phyloP scores from a whole-genome alignment of 2,113 vertebrate species.

The Polypterus senegalus region DNA sequence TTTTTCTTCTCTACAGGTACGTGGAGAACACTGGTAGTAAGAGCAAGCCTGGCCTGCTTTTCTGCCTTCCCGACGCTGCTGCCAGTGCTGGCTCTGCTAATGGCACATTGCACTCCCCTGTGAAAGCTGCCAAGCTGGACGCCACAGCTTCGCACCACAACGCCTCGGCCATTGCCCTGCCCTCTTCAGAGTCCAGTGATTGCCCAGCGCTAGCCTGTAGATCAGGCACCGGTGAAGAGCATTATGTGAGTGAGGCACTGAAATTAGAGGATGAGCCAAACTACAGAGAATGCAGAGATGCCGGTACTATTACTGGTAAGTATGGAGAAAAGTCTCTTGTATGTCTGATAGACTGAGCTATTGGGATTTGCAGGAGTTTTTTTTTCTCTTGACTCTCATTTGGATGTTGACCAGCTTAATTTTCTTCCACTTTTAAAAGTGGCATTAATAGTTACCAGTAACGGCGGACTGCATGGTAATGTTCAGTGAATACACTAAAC shows the following conservation, averaged over 20 bases:
- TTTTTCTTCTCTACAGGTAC: no score
- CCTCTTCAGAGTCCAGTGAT: slow-evolving; percentile 32
- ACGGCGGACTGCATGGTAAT: no score
- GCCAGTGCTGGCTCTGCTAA: slow-evolving; percentile 45
- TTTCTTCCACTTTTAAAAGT: no score
- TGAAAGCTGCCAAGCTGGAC: slow-evolving; percentile 97
- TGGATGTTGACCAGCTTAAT: no score
- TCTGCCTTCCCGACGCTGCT: slow-evolving; percentile 29
- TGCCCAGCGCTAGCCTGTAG: slow-evolving; percentile 41
- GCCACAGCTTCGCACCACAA: slow-evolving; percentile 60
- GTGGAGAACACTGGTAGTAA: no score
- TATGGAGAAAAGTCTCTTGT: not conserved
- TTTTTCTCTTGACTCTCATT: no score
- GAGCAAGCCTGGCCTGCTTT: not conserved
- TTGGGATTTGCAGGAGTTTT: no score
- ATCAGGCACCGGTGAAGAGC: slow-evolving; percentile 57
- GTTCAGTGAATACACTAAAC: no score
- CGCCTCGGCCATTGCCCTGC: slow-evolving; percentile 53
- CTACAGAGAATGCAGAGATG: slow-evolving; percentile 68
- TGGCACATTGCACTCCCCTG: slow-evolving; percentile 63
- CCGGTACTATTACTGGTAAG: slow-evolving; percentile 93
- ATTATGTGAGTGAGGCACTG: slow-evolving; percentile 70
- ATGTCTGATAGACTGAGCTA: not conserved
- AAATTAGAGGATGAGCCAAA: slow-evolving; percentile 41
- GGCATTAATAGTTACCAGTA: no score